Evolutionary conservation across 2,888 invertebrate species (phyloP), one percentile per base, ranked within the genome.

Genomic region (Hecatera dysodea): DNA sequence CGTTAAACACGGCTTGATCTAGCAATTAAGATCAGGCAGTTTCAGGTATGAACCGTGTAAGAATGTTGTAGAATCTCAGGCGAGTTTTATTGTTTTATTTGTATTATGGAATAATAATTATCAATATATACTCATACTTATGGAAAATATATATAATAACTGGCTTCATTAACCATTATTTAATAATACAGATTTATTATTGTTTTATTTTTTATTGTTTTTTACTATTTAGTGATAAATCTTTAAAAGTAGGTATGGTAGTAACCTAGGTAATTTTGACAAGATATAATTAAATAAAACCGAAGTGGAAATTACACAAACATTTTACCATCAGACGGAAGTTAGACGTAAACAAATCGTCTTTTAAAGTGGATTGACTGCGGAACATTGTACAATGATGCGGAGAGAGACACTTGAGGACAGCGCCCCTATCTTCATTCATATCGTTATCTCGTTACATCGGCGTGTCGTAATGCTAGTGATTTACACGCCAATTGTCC

Each of bases 341-440:
- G 46, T 33, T 19, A 66, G 24, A 65, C 81, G 9, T 33, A 70
- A 67, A 82, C 66, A 79, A 72, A 80, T 77, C 15, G 63, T 46
- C 52, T 67, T 60, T 70, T 78, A 82, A 78, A 70, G 44, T 77
- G 50, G 65, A 56, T 56, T 67, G 9, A 68, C 63, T 53, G 42
- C 22, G 24, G 50, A 64, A 65, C 50, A 67, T 29, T 53, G 42
- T 48, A 64, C 77, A 79, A 70, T 80, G 71, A 79, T 68, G 78
- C 67, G 46, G 72, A 59, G 66, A 72, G 74, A 71, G 74, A 82
- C 83, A 75, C 79, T 76, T 83, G 86, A 91, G 93, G 90, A 89
- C 93, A 92, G 88, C 89, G 93, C 92, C 93, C 94, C 91, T 93
- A 91, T 92, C 85, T 86, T 89, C 88, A 90, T 90, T 92, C 90